Conservation (phyloP, 2,888 invertebrate genomes). For the Drosophila paramelanica region DNA sequence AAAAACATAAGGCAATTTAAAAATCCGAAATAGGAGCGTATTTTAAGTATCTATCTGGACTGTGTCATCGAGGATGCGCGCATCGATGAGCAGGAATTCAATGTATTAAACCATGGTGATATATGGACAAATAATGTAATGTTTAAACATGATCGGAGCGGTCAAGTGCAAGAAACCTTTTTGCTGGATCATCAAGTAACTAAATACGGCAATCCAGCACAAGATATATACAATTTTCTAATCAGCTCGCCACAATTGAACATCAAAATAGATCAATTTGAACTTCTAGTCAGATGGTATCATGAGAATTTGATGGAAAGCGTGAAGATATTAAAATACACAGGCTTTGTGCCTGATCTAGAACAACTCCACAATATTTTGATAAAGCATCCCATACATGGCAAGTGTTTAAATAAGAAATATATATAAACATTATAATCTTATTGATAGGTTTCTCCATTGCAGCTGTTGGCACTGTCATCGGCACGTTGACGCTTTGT, state of each 20-base stretch:
- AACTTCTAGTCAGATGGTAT: constrained; percentile 78
- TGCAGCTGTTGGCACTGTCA: constrained; percentile 49
- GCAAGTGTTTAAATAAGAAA: constrained; percentile 25
- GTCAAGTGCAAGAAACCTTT: constrained; percentile 62
- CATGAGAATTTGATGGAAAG: constrained; percentile 39
- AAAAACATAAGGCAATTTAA: background rate
- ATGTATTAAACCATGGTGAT: constrained; percentile 81
- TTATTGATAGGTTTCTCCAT: background rate
- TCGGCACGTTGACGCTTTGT: constrained; percentile 46
- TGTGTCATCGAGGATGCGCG: constrained; percentile 5
- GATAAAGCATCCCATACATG: constrained; percentile 65
- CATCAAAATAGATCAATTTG: constrained; percentile 75
- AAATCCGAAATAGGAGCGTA: background rate
- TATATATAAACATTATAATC: background rate
- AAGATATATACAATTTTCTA: constrained; percentile 73
- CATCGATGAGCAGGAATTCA: constrained; percentile 66
- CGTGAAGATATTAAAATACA: constrained; percentile 41
- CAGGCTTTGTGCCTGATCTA: constrained; percentile 68
- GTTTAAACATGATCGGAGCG: constrained; percentile 72
- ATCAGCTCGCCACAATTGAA: constrained; percentile 74
- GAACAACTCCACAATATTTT: constrained; percentile 74
- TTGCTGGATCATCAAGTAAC: constrained; percentile 77
- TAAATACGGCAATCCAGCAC: constrained; percentile 73
- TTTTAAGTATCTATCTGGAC: constrained; percentile 1
- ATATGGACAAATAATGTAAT: constrained; percentile 80